Evolutionary conservation across 2,113 vertebrate species (phyloP).

Genomic region (Hippocampus guttulatus): DNA sequence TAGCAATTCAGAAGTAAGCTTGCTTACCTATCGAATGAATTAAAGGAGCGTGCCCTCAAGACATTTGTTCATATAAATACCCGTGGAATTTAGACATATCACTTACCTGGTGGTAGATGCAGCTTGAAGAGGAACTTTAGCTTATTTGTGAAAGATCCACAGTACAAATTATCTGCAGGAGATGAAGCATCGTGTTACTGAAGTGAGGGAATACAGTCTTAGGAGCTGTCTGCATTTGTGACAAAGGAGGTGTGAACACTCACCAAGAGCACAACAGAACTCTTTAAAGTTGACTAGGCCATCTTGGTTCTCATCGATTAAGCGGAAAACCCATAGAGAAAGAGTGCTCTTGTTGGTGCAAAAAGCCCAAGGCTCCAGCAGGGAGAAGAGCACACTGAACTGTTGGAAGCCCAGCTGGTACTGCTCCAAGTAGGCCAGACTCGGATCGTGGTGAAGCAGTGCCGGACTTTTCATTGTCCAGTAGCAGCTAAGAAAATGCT

Average conservation of each 20-base stretch:
- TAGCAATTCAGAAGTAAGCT: background rate
- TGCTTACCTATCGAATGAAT: background rate
- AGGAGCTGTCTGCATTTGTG: background rate
- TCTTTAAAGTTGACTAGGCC: conserved; percentile 95
- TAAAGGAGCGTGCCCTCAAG: background rate
- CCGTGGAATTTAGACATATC: background rate
- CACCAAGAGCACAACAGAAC: conserved; percentile 84
- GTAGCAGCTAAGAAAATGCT: conserved; percentile 93
- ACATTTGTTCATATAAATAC: background rate
- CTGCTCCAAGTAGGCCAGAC: conserved; percentile 92
- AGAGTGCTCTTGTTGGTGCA: conserved; percentile 79
- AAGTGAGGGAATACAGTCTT: background rate
- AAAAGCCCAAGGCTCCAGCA: conserved; percentile 89
- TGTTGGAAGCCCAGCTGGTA: conserved; percentile 90
- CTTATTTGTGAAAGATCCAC: conserved; percentile 91
- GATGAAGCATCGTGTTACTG: conserved; percentile 18
- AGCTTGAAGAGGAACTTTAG: conserved; percentile 96
- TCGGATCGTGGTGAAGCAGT: conserved; percentile 89
- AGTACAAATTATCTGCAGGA: conserved; percentile 82
- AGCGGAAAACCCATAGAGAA: conserved; percentile 84
- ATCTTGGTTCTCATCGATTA: conserved; percentile 84
- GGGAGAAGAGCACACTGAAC: conserved; percentile 81
- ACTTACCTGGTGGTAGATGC: conserved; percentile 90
- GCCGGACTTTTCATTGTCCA: conserved; percentile 78
- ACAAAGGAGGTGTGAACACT: background rate